Percentiles rank a stretch among this genome's conserved stretches.
These are phyloP conservation scores for Plebejus melissa DNA, from an alignment of 2,888 invertebrate species.

Conservation along the genomic window DNA sequence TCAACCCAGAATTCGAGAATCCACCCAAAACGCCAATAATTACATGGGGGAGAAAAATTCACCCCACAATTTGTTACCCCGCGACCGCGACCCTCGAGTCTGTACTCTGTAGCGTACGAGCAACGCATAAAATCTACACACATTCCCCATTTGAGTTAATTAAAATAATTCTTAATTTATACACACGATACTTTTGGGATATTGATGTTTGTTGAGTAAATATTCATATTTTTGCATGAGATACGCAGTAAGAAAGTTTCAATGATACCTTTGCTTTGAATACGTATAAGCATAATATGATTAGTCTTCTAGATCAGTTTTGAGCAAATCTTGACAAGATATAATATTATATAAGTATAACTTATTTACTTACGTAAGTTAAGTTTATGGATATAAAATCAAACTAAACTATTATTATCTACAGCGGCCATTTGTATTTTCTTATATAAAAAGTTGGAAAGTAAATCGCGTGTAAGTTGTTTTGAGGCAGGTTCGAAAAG, in stretches of 20 bases:
- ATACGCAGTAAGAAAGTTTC: background rate
- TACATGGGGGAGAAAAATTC: slow-evolving; percentile 57
- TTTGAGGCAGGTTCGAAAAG: slow-evolving; percentile 1
- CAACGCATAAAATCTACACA: slow-evolving; percentile 28
- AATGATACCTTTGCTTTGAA: no score
- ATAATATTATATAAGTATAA: background rate
- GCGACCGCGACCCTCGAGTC: slow-evolving; percentile 30
- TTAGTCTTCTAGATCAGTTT: no score
- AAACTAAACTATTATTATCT: background rate
- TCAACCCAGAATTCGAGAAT: slow-evolving; percentile 55
- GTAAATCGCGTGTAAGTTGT: slow-evolving; percentile 6
- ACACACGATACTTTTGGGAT: background rate
- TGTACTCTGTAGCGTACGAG: slow-evolving; percentile 30
- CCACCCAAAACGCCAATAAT: slow-evolving; percentile 61
- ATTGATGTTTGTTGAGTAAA: background rate
- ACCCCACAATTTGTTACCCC: slow-evolving; percentile 46
- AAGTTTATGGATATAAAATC: background rate
- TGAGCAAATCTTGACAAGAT: background rate
- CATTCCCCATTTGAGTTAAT: background rate
- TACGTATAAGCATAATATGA: no score
- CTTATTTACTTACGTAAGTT: background rate
- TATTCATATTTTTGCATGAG: background rate
- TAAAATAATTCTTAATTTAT: slow-evolving; percentile 1
- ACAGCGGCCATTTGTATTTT: background rate
- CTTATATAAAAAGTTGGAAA: background rate